Evolutionary conservation across 2,888 invertebrate genomes (phyloP), one percentile per base, ranked within the genome.

Genomic region (Apamea epomidion): DNA sequence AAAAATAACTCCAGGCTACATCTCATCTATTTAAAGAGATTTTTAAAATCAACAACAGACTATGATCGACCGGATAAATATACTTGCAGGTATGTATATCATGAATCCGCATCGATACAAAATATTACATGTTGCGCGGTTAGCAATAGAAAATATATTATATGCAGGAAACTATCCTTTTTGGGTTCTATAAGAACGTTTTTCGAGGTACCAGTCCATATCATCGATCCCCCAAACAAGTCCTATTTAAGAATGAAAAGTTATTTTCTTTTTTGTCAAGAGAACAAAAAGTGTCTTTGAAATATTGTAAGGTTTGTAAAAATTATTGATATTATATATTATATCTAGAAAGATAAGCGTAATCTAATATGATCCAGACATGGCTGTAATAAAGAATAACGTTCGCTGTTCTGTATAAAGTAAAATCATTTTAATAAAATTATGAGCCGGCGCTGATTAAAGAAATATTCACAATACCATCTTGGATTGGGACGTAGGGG

Each of bases 121-220:
- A 48, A 62, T 37, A 29, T 60, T 51, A 48, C 16, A 81, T 54
- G 29, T 48, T 67, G 48, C 51, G 25, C 8, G 29, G n/a, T 60
- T 29, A 68, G 77, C 45, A 72, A 77, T 77, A 82, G 14, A 48
- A 68, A 82, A 82, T 71, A 7, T 77, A 70, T 64, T 71, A 7
- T 77, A 70, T 64, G 58, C 54, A 69, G 75, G 45, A 68, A 69
- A 14, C 18, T 54, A 45, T 54, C 58, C 48, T 67, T 76, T 80
- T 42, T 81, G 58, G 25, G 21, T 29, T 58, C 12, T 64, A 29
- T 48, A 25, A 29, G 25, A 51, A 71, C 71, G 77, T 29, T 71
- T 77, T 71, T 67, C 37, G 51, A 82, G 60, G 16, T 6, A 32
- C 60, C 14, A 16, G 48, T 51, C 16, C 32, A 18, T 37, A 12